Evolutionary conservation across 1,140 invertebrate genomes (phyloP).

Genomic region (Magallana angulata): DNA sequence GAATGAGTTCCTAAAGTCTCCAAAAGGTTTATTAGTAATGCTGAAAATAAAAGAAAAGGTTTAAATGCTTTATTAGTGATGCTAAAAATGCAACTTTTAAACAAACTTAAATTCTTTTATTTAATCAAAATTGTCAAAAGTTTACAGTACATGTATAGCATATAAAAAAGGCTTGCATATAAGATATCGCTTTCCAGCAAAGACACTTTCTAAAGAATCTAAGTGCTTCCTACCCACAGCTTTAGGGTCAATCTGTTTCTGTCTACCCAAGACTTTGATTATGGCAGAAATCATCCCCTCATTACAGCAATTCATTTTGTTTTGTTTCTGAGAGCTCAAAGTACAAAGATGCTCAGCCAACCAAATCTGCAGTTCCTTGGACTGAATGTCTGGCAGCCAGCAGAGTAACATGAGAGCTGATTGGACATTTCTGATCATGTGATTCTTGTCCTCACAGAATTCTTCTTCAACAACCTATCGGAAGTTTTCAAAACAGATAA

Average conservation of each 20-base stretch:
- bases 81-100: neutral
- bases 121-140: neutral
- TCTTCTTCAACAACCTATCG: conserved; percentile 70
- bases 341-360: conserved; percentile 67
- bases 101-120: neutral
- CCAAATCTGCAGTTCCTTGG: conserved; percentile 76
- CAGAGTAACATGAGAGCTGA: conserved; percentile 74
- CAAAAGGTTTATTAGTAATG: conserved; percentile 82
- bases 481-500: neutral
- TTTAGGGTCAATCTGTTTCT: conserved; percentile 67
- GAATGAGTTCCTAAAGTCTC: conserved; percentile 83
- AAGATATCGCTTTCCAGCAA: no score
- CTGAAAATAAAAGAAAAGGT: conserved; percentile 62
- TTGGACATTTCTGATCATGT: conserved; percentile 69
- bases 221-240: conserved; percentile 69
- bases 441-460: conserved; percentile 59
- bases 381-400: conserved; percentile 76
- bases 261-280: conserved; percentile 58
- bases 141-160: no score
- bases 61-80: neutral
- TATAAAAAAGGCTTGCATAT: no score
- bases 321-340: conserved; percentile 69
- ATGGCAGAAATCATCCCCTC: conserved; percentile 72
- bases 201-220: no score
- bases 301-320: conserved; percentile 75